These are phyloP conservation scores for Umimayanthus chanpuru DNA, from an alignment of 92 coral and sea anemone genomes.

Conservation along the genomic window DNA sequence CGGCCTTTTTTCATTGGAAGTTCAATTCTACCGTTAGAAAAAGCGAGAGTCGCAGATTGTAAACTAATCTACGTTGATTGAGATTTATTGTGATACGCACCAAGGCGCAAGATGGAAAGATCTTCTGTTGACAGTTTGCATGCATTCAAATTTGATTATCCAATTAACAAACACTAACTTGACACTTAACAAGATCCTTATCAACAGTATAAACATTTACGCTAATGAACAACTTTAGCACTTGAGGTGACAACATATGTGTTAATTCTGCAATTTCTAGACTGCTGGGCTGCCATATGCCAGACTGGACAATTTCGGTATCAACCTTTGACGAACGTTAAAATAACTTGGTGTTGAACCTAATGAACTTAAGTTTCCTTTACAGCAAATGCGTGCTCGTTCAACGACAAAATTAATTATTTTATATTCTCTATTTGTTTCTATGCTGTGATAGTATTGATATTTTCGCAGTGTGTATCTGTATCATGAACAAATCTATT, in stretches of 20 bases:
- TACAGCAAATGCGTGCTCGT: background rate
- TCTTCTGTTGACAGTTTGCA: conserved; percentile 35
- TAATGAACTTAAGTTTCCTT: background rate
- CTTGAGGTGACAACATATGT: conserved; percentile 41
- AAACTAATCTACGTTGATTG: conserved; percentile 26
- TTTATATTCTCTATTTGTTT: background rate
- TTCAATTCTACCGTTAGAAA: background rate
- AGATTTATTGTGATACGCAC: background rate
- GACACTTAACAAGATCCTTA: conserved; percentile 47
- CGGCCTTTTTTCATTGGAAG: background rate
- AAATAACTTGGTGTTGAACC: background rate
- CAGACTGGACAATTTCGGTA: background rate
- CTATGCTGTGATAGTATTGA: background rate
- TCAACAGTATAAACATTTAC: conserved; percentile 43
- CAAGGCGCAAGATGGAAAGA: background rate
- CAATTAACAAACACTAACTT: conserved; percentile 42
- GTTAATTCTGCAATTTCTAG: conserved; percentile 38
- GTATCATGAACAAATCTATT: no score
- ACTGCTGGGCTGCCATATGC: conserved; percentile 12
- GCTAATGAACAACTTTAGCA: conserved; percentile 31
- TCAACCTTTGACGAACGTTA: background rate
- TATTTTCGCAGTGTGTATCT: background rate
- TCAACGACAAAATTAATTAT: background rate
- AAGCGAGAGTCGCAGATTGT: background rate
- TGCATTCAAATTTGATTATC: conserved; percentile 28